Evolutionary conservation across 2,888 invertebrate genomes (phyloP).

Genomic region (Eristalis intricaria): DNA sequence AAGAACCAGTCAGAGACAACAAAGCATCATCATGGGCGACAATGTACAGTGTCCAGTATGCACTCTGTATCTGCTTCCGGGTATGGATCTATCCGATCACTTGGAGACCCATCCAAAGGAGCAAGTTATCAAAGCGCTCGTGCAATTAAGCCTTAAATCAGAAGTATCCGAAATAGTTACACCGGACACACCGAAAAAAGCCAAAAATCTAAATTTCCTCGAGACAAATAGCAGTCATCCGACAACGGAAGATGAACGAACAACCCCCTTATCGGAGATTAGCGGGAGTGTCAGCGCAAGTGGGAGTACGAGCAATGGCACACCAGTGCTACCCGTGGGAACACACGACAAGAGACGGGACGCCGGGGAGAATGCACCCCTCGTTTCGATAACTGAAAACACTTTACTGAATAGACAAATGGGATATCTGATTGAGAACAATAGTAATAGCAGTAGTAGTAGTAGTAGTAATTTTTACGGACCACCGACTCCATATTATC

Average conservation of each 20-base stretch:
- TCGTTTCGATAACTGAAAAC: slow-evolving; percentile 17
- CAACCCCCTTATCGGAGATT: slow-evolving; percentile 38
- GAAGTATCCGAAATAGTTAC: slow-evolving; percentile 47
- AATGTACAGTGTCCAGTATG: slow-evolving; percentile 90
- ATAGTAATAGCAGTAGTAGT: slow-evolving; percentile 50
- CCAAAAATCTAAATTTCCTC: slow-evolving; percentile 21
- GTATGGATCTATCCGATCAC: slow-evolving; percentile 90
- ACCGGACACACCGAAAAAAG: slow-evolving; percentile 50
- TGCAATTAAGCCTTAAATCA: slow-evolving; percentile 77
- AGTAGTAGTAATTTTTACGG: slow-evolving; percentile 58
- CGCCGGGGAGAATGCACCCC: slow-evolving; percentile 10
- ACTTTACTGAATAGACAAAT: slow-evolving; percentile 42
- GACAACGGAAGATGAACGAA: slow-evolving; percentile 30
- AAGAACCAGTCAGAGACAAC: slow-evolving; percentile 16
- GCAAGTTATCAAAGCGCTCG: slow-evolving; percentile 91
- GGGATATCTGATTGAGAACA: slow-evolving; percentile 57
- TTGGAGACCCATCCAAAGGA: slow-evolving; percentile 94
- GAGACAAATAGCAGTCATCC: slow-evolving; percentile 30
- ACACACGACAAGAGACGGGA: slow-evolving; percentile 26
- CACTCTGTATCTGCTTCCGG: slow-evolving; percentile 91
- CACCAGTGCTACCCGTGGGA: not conserved
- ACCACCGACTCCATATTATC: slow-evolving; percentile 63
- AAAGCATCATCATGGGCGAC: slow-evolving; percentile 76
- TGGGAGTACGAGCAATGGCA: slow-evolving; percentile 8
- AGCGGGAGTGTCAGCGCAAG: slow-evolving; percentile 17